phyloP scores from a whole-genome alignment of 2,888 invertebrate genomes.

The Ormia ochracea region DNA sequence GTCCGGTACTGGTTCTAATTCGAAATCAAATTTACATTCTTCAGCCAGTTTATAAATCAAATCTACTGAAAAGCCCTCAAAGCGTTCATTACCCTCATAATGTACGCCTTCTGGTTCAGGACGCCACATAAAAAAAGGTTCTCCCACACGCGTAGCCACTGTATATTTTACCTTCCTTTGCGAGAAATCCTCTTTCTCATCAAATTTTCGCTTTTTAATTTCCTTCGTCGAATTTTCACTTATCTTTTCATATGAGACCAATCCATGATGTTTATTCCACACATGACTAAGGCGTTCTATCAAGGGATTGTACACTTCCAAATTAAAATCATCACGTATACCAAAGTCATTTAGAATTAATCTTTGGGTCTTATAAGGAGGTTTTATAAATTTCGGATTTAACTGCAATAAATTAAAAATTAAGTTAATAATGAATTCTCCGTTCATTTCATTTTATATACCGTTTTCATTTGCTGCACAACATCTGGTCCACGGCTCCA shows the following conservation, averaged over 20 bases:
- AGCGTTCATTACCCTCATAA: conserved; percentile 84
- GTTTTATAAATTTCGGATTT: conserved; percentile 79
- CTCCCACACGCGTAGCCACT: conserved; percentile 84
- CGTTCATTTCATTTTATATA: conserved; percentile 65
- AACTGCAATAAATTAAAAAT: conserved; percentile 75
- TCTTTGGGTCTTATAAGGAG: conserved; percentile 81
- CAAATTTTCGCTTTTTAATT: conserved; percentile 72
- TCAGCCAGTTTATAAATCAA: conserved; percentile 88
- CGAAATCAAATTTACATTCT: conserved; percentile 82
- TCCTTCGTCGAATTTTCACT: conserved; percentile 66
- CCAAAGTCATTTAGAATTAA: conserved; percentile 78
- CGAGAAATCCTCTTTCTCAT: conserved; percentile 78
- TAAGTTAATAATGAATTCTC: not conserved
- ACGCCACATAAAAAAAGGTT: conserved; percentile 83
- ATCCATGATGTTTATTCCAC: conserved; percentile 72
- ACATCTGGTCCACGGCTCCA: conserved; percentile 81
- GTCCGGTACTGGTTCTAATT: conserved; percentile 84
- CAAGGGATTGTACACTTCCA: conserved; percentile 77
- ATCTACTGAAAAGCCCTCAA: conserved; percentile 93
- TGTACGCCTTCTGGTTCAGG: conserved; percentile 70
- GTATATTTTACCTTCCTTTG: conserved; percentile 80
- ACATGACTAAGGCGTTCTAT: conserved; percentile 75
- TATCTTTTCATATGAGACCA: conserved; percentile 67
- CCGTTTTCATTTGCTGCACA: conserved; percentile 81
- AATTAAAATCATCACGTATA: conserved; percentile 79